Evolutionary conservation across 2,888 invertebrate species (phyloP), one percentile per base, ranked within the genome.

Genomic region (Galeopsomyia nigrocyanea): DNA sequence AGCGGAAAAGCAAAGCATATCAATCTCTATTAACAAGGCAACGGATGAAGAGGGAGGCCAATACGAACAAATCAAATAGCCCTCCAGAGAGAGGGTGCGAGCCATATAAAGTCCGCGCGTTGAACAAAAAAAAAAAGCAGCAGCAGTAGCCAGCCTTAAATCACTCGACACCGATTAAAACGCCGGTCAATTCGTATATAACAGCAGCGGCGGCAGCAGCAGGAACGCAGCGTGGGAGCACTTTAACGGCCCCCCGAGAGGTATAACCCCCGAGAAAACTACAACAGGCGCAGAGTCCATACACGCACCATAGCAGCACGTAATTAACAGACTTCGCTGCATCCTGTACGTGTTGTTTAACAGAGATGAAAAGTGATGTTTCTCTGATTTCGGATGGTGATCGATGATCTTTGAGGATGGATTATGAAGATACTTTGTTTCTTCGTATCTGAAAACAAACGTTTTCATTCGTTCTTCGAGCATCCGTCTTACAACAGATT

Each of bases 121-220:
- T 53, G 21, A 53, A 51, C 50, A 50, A 50, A 17, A 50, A 50
- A 50, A 50, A n/a, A 21, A 53, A 53, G 10, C 13, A 39, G 7
- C 10, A 10, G 13, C 39, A 39, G 39, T 39, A 39, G 26, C 26
- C 13, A 10, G 39, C 39, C 39, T 39, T 39, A 39, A 39, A 58
- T 58, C 58, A 58, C 58, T 39, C 46, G 58, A n/a, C 53, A 3
- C 17, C 46, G 49, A 67, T 57, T 57, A 66, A 66, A 66, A 66
- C 56, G 39, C 22, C 58, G 58, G 50, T 58, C 67, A 56, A 57
- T 22, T 14, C 49, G 39, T 39, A 39, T 39, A 39, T 7, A 7
- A 7, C 13, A 16, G 16, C 50, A 10, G n/a, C 9, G 21, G n/a
- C n/a, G n/a, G n/a, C 13, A 16, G 16, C 50, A 10, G n/a, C 9